Percentiles rank a stretch among this genome's conserved stretches.
Conservation (phyloP, 2,888 invertebrate species). For the Blomia tropicalis region DNA sequence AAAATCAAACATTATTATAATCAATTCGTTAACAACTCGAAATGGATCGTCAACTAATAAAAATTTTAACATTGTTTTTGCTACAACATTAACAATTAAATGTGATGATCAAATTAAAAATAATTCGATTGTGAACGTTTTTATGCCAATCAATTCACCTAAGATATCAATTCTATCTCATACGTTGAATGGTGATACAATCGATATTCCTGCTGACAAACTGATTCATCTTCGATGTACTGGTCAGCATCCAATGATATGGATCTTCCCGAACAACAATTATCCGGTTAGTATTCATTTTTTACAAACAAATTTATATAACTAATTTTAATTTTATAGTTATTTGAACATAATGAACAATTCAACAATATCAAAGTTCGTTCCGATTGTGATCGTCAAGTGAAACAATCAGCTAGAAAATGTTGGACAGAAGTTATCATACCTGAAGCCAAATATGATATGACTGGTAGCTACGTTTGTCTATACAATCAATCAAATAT, state of each 20-base stretch:
- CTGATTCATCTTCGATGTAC: conserved; percentile 33
- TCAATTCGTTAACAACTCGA: too few species aligned
- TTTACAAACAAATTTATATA: background rate
- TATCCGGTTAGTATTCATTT: background rate
- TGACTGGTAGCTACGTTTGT: conserved; percentile 28
- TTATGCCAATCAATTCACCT: conserved; percentile 10
- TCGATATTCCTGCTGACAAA: conserved; percentile 34
- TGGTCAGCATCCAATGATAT: conserved; percentile 35
- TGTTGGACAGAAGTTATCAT: conserved; percentile 21
- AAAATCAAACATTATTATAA: too few species aligned
- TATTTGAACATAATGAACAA: background rate
- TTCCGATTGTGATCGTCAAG: background rate
- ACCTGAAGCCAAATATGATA: conserved; percentile 18
- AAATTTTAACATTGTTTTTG: too few species aligned
- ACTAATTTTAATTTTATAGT: background rate
- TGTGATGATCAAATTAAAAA: background rate
- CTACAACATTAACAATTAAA: too few species aligned
- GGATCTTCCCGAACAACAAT: conserved; percentile 23
- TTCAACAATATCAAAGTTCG: background rate
- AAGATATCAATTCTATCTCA: conserved; percentile 19
- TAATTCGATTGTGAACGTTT: background rate
- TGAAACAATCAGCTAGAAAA: background rate
- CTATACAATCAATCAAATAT: conserved; percentile 17
- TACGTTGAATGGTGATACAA: conserved; percentile 26
- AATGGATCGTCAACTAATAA: too few species aligned